Base-by-base conservation (phyloP, 2,888 invertebrate genomes). In the Hetaerina titia region DNA sequence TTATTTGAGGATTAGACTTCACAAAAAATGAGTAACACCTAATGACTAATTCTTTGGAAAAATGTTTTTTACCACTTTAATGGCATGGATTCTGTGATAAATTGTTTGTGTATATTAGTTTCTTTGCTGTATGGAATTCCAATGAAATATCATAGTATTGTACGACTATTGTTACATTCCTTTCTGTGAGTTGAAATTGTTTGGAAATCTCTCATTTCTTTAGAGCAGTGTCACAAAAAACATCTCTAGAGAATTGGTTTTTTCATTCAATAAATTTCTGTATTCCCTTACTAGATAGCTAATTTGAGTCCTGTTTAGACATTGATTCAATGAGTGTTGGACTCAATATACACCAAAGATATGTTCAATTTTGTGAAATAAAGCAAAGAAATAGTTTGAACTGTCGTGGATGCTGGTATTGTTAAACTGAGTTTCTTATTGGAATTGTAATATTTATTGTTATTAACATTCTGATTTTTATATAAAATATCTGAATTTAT, bases 381-480 rank as follows among this genome's bases (percentile, higher is more conserved):
- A n/a, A 92, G n/a, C 74, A 92, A 64, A 92, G 45, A 56, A 92
- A 69, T 92, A 56, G n/a, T 69, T 92, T 64, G 92, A 69, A 92
- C 64, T 92, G 45, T 69, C 45, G 56, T 92, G 92, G 92, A 92
- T 92, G 74, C 92, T 69, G 69, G 69, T 92, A 92, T 92, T 92
- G 92, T 92, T 92, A 69, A 74, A 92, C 69, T 92, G 92, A 69
- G 45, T 92, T 92, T 64, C 92, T 92, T 74, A 64, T 92, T 74
- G 69, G 69, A 92, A 69, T 92, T 92, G 92, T 92, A 92, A 92
- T 92, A 92, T 92, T 92, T 92, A 92, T 92, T 92, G 92, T 92
- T 92, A 92, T 92, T 92, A 92, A 92, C 92, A 64, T 92, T 92
- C 92, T 92, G 92, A 92, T 92, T 92, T 92, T 92, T 92, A 92